Base-by-base conservation (phyloP, 2,888 invertebrate species). In the Brassicogethes aeneus region DNA sequence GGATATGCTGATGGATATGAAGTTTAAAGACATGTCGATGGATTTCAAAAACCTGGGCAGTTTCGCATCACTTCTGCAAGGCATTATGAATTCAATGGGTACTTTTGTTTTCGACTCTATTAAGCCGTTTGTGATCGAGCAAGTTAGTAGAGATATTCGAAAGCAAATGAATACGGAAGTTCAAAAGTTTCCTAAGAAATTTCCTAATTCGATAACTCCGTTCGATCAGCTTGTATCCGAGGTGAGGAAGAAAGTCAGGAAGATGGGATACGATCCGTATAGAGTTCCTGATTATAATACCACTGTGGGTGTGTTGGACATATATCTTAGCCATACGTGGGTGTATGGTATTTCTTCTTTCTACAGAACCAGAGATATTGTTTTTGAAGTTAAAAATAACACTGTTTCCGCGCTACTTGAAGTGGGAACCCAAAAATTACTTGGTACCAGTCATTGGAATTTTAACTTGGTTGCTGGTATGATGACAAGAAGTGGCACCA, bases 171-270 rank as follows among this genome's bases (percentile, higher is more conserved):
- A 91, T 60, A 73, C 76, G 10, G 79, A 85, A 60, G 74, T 90
- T 16, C 76, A 78, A 13, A 77, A 81, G 52, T 59, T 85, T 10
- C 78, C 84, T 10, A 80, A 84, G 55, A 79, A 77, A 42, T 82
- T 90, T 56, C 87, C 89, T 0, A 89, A 89, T 62, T 89, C 89
- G 0, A 85, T 90, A 53, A 82, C 88, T 10, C 90, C 90, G 0
- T 71, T 90, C 43, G 91, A 92, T 59, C 85, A 87, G 75, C 79
- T 85, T 2, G 76, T 92, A 31, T 79, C 84, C 0, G 83, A 86
- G 57, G 76, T 77, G 0, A 73, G 89, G 7, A 81, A 80, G 51
- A 76, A 80, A 57, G 81, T 91, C 1, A 67, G 72, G 31, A 66
- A 66, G 8, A 72, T 75, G 66, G 73, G 80, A 2, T 78, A 78